Conservation (phyloP, 2,113 vertebrate species). For the Leucopsar rothschildi region DNA sequence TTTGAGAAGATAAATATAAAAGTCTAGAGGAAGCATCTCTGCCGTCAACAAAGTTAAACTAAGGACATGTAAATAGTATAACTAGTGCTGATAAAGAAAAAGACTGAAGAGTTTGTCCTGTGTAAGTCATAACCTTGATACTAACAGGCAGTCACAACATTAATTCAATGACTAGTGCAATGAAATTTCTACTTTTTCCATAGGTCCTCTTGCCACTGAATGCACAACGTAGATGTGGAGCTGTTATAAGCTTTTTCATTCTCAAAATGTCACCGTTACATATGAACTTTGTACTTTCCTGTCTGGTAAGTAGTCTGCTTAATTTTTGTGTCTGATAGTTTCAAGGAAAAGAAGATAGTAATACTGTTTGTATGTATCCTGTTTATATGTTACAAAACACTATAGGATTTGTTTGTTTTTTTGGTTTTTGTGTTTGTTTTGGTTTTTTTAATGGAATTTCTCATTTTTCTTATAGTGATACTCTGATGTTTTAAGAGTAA, state of each 20-base stretch:
- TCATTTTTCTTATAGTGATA: background rate
- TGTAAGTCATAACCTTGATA: slow-evolving; percentile 21
- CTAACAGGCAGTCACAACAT: background rate
- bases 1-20: background rate
- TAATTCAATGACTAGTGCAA: slow-evolving; percentile 42
- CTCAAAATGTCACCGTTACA: slow-evolving; percentile 20
- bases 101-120: background rate
- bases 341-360: background rate
- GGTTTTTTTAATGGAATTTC: background rate
- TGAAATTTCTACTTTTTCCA: slow-evolving; percentile 31
- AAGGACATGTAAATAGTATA: background rate
- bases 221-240: background rate
- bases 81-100: slow-evolving; percentile 11
- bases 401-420: no score
- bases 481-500: background rate
- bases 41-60: background rate
- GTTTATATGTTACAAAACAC: background rate
- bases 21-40: background rate
- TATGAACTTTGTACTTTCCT: slow-evolving; percentile 14
- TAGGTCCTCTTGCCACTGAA: background rate
- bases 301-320: background rate
- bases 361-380: background rate
- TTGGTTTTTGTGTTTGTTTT: no score
- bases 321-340: background rate
- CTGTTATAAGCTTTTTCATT: slow-evolving; percentile 16